Evolutionary conservation across 2,113 vertebrate genomes (phyloP).

Genomic region (Spilogale gracilis): DNA sequence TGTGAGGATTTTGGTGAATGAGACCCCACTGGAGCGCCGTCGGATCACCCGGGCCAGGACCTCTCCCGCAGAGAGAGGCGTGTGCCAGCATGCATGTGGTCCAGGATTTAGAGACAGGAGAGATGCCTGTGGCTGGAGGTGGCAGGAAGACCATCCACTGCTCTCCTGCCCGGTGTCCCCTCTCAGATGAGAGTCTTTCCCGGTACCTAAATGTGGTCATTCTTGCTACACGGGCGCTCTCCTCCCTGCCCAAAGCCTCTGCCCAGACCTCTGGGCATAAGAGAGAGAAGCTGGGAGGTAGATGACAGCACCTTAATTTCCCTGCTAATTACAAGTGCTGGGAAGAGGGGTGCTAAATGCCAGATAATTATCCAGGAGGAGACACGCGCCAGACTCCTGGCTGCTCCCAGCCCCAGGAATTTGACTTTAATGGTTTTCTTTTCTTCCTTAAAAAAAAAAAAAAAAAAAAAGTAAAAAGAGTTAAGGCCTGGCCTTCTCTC

Average conservation of each 20-base stretch:
- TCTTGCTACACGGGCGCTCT: neutral
- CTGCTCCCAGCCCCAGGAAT: slow-evolving; percentile 69
- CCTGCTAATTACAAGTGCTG: slow-evolving; percentile 77
- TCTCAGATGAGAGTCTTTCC: neutral
- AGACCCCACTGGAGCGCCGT: neutral
- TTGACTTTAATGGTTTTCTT: slow-evolving; percentile 76
- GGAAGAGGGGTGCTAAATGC: slow-evolving; percentile 76
- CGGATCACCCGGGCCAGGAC: neutral
- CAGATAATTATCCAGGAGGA: slow-evolving; percentile 77
- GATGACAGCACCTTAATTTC: slow-evolving; percentile 76
- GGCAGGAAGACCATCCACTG: neutral
- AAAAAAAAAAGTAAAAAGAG: neutral
- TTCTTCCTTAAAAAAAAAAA: neutral
- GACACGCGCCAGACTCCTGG: slow-evolving; percentile 72
- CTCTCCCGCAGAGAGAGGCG: rapidly evolving
- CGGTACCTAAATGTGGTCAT: neutral
- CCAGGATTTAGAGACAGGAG: neutral
- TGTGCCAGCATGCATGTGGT: neutral
- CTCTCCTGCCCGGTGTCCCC: neutral
- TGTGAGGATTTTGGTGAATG: neutral
- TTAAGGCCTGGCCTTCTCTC: neutral
- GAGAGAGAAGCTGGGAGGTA: slow-evolving; percentile 68
- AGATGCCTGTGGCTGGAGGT: neutral
- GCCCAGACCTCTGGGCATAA: slow-evolving; percentile 20
- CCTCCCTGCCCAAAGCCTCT: neutral